phyloP scores from a whole-genome alignment of 2,888 invertebrate species.

The Dorcus parallelipipedus region DNA sequence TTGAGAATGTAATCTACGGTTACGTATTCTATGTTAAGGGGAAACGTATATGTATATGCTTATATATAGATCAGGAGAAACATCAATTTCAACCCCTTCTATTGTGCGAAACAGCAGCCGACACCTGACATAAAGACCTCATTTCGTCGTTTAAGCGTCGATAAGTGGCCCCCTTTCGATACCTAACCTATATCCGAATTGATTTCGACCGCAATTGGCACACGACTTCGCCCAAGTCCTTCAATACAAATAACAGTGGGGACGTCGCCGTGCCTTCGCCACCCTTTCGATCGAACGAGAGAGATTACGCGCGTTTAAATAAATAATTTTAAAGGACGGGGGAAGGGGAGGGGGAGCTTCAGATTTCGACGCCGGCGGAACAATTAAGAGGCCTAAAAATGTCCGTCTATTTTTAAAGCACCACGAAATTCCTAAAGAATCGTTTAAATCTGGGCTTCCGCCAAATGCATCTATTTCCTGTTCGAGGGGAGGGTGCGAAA shows the following conservation, averaged over 20 bases:
- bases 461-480: constrained; percentile 7
- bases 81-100: background rate
- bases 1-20: too few species aligned
- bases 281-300: too few species aligned
- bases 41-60: too few species aligned
- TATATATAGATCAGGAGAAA: too few species aligned
- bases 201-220: constrained; percentile 14
- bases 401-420: background rate
- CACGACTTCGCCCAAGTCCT: constrained; percentile 8
- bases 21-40: too few species aligned
- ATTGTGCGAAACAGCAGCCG: background rate
- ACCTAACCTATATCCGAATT: constrained; percentile 24
- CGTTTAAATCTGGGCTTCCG: constrained; percentile 1
- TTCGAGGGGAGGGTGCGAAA: constrained; percentile 5
- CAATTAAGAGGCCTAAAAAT: background rate
- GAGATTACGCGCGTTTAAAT: background rate
- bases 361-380: background rate
- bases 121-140: constrained; percentile 21
- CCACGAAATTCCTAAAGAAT: background rate
- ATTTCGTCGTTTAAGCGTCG: constrained; percentile 23
- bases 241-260: too few species aligned
- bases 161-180: constrained; percentile 21
- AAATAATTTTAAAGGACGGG: background rate
- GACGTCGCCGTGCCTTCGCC: too few species aligned
- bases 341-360: background rate